These are phyloP conservation scores for Idaea aversata DNA, from an alignment of 2,888 invertebrate genomes.

Conservation along the genomic window DNA sequence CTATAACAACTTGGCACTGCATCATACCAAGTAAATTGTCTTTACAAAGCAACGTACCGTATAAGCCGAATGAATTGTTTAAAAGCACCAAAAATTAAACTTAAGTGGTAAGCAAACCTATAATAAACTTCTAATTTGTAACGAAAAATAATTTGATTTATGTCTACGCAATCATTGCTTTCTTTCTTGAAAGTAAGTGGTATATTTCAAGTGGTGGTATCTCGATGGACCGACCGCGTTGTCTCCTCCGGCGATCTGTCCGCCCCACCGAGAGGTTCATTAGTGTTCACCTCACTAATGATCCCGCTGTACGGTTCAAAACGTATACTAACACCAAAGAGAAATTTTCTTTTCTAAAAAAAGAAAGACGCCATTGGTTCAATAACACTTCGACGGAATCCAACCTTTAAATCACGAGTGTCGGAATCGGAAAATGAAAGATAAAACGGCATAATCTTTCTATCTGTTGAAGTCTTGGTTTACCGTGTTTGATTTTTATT, in stretches of 20 bases:
- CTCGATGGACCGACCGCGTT: slow-evolving; percentile 38
- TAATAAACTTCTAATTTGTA: not conserved
- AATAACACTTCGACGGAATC: slow-evolving; percentile 19
- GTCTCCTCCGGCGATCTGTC: slow-evolving; percentile 49
- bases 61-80: not conserved
- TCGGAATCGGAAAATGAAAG: slow-evolving; percentile 12
- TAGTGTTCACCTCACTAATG: slow-evolving; percentile 71
- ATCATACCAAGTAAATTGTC: slow-evolving; percentile 5
- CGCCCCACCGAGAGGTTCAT: slow-evolving; percentile 64
- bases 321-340: slow-evolving; percentile 35
- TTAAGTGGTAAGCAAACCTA: not conserved
- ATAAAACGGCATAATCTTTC: not conserved
- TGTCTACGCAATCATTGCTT: slow-evolving; percentile 31
- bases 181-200: slow-evolving; percentile 35
- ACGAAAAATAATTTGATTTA: slow-evolving; percentile 16
- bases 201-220: slow-evolving; percentile 44
- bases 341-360: slow-evolving; percentile 34
- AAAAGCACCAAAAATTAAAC: not conserved
- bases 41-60: not conserved
- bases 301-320: slow-evolving; percentile 42
- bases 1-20: slow-evolving; percentile 15
- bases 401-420: slow-evolving; percentile 13
- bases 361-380: slow-evolving; percentile 32
- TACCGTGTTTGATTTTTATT: slow-evolving; percentile 1
- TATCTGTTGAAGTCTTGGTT: not conserved